A percentile compares a stretch with the other conserved stretches of the same genome.
Conservation (phyloP, 35 echinoderm and acorn worm genomes). For the Lytechinus variegatus region DNA sequence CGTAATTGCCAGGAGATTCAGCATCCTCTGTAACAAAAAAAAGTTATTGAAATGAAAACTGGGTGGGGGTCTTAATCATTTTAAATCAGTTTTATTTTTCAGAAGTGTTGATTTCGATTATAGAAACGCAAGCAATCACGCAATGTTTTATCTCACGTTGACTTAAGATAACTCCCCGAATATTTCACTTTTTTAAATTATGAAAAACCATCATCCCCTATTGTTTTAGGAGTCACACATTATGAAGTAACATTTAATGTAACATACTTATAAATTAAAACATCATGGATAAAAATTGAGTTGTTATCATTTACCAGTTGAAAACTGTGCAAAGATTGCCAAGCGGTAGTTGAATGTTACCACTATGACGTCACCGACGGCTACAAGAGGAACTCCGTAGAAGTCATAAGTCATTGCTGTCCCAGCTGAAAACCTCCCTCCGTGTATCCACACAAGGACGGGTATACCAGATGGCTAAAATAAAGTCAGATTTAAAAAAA, state of each 20-base stretch:
- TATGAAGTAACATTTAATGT: no score
- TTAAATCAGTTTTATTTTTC: no score
- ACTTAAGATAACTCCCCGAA: no score
- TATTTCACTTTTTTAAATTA: no score
- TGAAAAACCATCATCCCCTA: no score
- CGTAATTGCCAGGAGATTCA: slow-evolving; percentile 67
- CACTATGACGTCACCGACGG: slow-evolving; percentile 71
- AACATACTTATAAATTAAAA: no score
- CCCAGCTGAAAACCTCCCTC: slow-evolving; percentile 63
- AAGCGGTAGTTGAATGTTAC: slow-evolving; percentile 82
- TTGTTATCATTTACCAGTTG: slow-evolving; percentile 51
- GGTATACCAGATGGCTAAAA: slow-evolving; percentile 47
- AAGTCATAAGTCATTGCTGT: slow-evolving; percentile 32
- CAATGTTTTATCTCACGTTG: no score
- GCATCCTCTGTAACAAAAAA: slow-evolving; percentile 59
- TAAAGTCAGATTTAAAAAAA: neutral
- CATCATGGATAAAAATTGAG: no score
- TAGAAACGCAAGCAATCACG: no score
- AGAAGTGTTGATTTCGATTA: no score
- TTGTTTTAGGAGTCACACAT: no score
- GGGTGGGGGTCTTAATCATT: no score
- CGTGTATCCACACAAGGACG: slow-evolving; percentile 91
- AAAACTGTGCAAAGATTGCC: slow-evolving; percentile 60
- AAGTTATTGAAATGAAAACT: neutral
- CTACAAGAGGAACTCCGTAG: slow-evolving; percentile 62